Percentiles rank a stretch among this genome's conserved stretches.
These are phyloP conservation scores for Hypsopygia costalis DNA, from an alignment of 2,888 invertebrate genomes.

Conservation along the genomic window DNA sequence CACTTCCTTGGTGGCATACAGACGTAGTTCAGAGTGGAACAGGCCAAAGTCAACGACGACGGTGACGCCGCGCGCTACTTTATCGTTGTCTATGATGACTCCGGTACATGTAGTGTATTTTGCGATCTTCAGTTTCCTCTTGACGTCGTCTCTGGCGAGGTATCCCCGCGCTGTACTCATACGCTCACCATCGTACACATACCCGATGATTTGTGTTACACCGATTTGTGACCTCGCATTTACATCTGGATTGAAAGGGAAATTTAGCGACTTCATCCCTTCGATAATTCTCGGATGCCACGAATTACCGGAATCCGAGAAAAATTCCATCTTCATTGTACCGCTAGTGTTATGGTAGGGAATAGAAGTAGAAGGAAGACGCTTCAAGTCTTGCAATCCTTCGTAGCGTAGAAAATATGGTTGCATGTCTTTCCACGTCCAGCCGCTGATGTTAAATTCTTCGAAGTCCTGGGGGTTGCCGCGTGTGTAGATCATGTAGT, in stretches of 20 bases:
- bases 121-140: conserved; percentile 32
- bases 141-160: conserved; percentile 32
- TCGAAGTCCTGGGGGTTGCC: conserved; percentile 47
- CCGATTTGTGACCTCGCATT: conserved; percentile 53
- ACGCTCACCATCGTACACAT: conserved; percentile 40
- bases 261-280: conserved; percentile 31
- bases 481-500: conserved; percentile 57
- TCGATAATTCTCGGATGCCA: conserved; percentile 43
- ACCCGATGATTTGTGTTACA: conserved; percentile 39
- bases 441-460: conserved; percentile 37
- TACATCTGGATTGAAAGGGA: conserved; percentile 46
- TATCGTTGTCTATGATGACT: conserved; percentile 39
- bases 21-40: conserved; percentile 12
- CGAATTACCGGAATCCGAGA: conserved; percentile 36
- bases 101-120: conserved; percentile 40
- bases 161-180: conserved; percentile 51
- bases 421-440: conserved; percentile 47
- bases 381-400: conserved; percentile 34
- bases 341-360: conserved; percentile 51
- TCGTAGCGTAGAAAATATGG: conserved; percentile 55
- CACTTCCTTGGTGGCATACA: conserved; percentile 45
- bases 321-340: conserved; percentile 37
- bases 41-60: conserved; percentile 17
- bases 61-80: conserved; percentile 40
- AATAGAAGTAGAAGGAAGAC: conserved; percentile 39